Evolutionary conservation across 2,797 vertebrate species (phyloP), one percentile per base, ranked within the genome.

Genomic region (Balearica regulorum): DNA sequence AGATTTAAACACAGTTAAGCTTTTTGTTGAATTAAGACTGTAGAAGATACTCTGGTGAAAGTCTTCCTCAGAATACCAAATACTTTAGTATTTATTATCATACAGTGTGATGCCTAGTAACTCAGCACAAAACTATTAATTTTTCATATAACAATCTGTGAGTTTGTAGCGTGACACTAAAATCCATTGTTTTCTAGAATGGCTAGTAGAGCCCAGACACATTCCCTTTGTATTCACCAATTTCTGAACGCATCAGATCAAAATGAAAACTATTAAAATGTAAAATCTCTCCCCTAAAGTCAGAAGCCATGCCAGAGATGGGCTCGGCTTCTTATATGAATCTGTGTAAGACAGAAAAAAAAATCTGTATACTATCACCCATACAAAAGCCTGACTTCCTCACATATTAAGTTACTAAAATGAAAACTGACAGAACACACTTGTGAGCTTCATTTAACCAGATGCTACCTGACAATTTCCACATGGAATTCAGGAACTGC

Each of bases 401-500:
- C 76, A 43, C 35, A 17, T 35, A 55, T 26, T 71, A 46, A 71
- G 41, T 83, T 43, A 84, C 80, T 82, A 24, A 88, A 88, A 41
- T 31, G 25, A 84, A 84, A 84, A 35, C 44, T 54, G 87, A 84
- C 83, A 93, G 79, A 35, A 84, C 22, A 58, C 41, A 55, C 65
- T 91, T 90, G 85, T 87, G 94, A 90, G 83, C 66, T 78, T 83
- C 35, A 13, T 66, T 96, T 95, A 84, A 83, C 66, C 21, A 81
- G 65, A 95, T 89, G 39, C 69, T 90, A 70, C 88, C 92, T 89
- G 93, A 95, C 83, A 97, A 91, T 87, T 90, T 79, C 77, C 83
- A 84, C 83, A 37, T 29, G 51, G 65, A 94, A 81, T 0, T 72
- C 24, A 31, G 46, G n/a, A 93, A 37, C 22, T 44, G 51, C 18